phyloP scores from a whole-genome alignment of 2,888 invertebrate genomes.

The Serrognathus titanus region DNA sequence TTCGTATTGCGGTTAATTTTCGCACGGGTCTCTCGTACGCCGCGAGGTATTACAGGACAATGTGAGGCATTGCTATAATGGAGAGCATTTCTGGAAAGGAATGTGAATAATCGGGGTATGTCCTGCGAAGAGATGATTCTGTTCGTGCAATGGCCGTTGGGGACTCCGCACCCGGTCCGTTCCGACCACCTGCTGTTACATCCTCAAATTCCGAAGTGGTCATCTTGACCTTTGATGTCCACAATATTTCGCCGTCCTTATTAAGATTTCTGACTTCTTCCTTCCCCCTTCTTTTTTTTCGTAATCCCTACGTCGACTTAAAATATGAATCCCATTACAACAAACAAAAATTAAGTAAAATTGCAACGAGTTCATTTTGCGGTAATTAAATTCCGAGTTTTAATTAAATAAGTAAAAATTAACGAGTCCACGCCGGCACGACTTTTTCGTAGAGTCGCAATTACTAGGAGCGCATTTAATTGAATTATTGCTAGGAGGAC shows the following conservation, averaged over 20 bases:
- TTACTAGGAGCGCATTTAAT: not conserved
- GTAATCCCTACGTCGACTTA: not conserved
- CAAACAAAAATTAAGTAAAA: slow-evolving; percentile 14
- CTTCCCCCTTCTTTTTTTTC: no score
- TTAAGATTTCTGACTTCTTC: no score
- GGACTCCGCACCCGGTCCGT: slow-evolving; percentile 24
- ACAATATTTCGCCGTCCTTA: no score
- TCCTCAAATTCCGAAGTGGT: slow-evolving; percentile 34
- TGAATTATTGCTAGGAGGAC: not conserved
- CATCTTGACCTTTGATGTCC: slow-evolving; percentile 34
- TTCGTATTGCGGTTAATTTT: slow-evolving; percentile 35
- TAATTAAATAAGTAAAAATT: slow-evolving; percentile 22
- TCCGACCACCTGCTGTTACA: slow-evolving; percentile 32
- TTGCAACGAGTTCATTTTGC: not conserved
- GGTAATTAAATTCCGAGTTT: slow-evolving; percentile 21
- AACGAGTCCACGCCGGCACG: not conserved
- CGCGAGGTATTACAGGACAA: slow-evolving; percentile 25
- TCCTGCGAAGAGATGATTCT: slow-evolving; percentile 12
- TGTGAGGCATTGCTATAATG: slow-evolving; percentile 38
- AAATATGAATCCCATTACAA: slow-evolving; percentile 7
- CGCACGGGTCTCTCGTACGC: slow-evolving; percentile 15
- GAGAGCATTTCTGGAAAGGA: slow-evolving; percentile 42
- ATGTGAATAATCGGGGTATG: slow-evolving; percentile 43
- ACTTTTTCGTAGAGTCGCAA: no score
- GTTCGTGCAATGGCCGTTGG: slow-evolving; percentile 4